Conservation (phyloP, 2,797 vertebrate species). For the Glyptemys insculpta region DNA sequence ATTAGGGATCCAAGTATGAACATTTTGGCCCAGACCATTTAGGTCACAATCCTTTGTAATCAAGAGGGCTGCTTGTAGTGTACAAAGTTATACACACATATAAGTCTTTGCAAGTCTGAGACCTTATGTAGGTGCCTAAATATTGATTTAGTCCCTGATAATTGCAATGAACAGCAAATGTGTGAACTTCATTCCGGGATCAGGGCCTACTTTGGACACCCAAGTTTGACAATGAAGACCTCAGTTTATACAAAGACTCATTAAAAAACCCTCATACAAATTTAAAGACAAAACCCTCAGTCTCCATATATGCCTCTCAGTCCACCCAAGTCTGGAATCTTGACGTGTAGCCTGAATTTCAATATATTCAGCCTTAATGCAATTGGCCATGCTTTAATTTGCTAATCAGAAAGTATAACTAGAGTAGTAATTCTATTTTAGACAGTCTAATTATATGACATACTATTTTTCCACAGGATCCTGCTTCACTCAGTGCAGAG, state of each 20-base stretch:
- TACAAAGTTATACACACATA: not conserved
- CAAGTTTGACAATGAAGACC: not conserved
- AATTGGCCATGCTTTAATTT: no score
- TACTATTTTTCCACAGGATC: no score
- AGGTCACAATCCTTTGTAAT: not conserved
- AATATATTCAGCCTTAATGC: no score
- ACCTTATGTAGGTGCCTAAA: not conserved
- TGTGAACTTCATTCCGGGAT: not conserved
- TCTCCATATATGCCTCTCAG: not conserved
- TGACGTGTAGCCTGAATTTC: no score
- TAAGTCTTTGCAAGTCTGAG: not conserved
- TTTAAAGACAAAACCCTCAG: not conserved
- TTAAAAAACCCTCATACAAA: not conserved
- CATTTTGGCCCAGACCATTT: not conserved
- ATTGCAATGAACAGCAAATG: not conserved
- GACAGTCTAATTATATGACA: no score
- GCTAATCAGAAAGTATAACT: no score
- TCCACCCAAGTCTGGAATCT: not conserved
- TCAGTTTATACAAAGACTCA: not conserved
- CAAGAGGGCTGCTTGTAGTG: not conserved
- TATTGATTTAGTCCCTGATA: not conserved
- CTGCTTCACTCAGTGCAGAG: no score
- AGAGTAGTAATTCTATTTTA: no score
- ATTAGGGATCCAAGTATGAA: not conserved
- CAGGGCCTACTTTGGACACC: not conserved